Conservation (phyloP, 2,113 vertebrate genomes). For the Campylorhamphus procurvoides region DNA sequence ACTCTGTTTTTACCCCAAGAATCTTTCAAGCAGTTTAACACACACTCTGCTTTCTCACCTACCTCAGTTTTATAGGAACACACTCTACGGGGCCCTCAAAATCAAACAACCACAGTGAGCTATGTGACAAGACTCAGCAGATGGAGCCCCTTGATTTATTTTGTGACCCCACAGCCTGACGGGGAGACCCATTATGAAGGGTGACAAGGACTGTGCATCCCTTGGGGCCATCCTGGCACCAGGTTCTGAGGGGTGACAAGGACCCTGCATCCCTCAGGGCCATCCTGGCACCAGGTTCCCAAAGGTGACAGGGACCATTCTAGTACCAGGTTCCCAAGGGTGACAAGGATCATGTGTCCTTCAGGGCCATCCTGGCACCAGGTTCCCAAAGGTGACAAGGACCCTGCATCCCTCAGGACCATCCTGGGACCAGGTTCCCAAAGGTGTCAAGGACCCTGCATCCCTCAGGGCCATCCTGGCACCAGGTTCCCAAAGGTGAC, state of each 20-base stretch:
- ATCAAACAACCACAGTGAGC: accelerated
- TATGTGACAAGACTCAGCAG: accelerated
- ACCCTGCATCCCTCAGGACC: too few relatives aligned
- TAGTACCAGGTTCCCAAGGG: too few relatives aligned
- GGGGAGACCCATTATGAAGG: background rate
- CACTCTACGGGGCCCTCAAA: accelerated
- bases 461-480: too few relatives aligned
- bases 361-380: too few relatives aligned
- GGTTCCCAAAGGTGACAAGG: too few relatives aligned
- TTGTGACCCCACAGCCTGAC: background rate
- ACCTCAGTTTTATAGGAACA: accelerated
- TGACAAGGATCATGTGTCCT: too few relatives aligned
- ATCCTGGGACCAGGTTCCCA: too few relatives aligned
- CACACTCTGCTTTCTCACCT: accelerated
- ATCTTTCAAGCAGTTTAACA: too few relatives aligned
- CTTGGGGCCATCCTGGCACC: background rate
- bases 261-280: accelerated
- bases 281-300: too few relatives aligned
- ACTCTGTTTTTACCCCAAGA: accelerated
- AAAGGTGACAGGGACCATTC: too few relatives aligned
- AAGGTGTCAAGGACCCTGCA: too few relatives aligned
- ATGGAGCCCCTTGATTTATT: accelerated
- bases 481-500: too few relatives aligned
- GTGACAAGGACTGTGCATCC: accelerated
- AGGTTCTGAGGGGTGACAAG: accelerated